Base-by-base conservation (phyloP, 2,797 vertebrate genomes). In the Falco concolor region DNA sequence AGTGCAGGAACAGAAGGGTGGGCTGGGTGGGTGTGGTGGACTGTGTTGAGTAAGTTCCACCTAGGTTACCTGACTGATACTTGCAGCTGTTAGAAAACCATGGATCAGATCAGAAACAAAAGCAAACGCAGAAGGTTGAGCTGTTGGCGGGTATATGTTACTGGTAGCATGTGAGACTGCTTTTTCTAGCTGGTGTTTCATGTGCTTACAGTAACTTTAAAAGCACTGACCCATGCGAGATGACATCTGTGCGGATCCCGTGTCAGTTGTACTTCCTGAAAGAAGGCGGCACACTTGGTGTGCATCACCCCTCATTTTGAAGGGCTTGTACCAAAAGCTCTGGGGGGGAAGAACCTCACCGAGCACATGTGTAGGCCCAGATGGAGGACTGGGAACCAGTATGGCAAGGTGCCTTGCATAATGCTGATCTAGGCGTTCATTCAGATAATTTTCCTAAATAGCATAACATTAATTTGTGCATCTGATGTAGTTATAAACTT, bases 201-300 rank as follows among this genome's bases (percentile, higher is more conserved):
- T 0, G 0, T 27, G 27, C n/a, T n/a, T 53, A 12, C 12, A 25
- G 2, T 34, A 21, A 40, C 19, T n/a, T 52, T 12, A 40, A 88
- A 88, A 57, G 75, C 36, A 13, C 34, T 28, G 19, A 45, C 54
- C 5, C 0, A 0, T 1, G 4, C 38, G 45, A 54, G 22, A 5
- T 38, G 23, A 14, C 18, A 24, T 56, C 36, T 50, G 60, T 1
- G 1, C 28, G n/a, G 28, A 2, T 50, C 77, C n/a, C 61, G 5
- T 32, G 1, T 15, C 28, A 49, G 21, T 3, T 84, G 23, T 80
- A 5, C 30, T n/a, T 75, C 21, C 45, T 30, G 16, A 56, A 27
- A 67, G 45, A 82, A 64, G 38, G 15, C 3, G 10, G 19, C 0
- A 0, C 20, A 1, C 24, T 72, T 0, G 0, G 1, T 45, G 12